Base-by-base conservation (phyloP, 2,888 invertebrate genomes). In the Zootermopsis nevadensis region DNA sequence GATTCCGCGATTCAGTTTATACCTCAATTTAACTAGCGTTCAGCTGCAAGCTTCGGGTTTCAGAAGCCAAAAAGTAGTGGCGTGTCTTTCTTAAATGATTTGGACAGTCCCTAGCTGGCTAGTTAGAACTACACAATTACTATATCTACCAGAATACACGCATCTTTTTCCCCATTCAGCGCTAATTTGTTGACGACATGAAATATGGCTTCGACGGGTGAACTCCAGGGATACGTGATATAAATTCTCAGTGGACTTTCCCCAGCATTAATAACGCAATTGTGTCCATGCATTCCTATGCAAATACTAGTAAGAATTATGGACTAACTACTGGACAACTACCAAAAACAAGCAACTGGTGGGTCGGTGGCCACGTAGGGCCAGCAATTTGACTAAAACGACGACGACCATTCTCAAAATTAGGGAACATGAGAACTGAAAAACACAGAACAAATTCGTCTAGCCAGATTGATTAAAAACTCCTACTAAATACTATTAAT, bases 261-360 rank as follows among this genome's bases (percentile, higher is more conserved):
- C 30, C 33, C 19, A 30, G 33, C 69, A 69, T 69, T 69, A 69
- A 69, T 69, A 69, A 69, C 27, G 33, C 33, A 69, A 69, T 69
- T 69, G 69, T 69, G 33, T n/a, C 22, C 19, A 33, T 15, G 69
- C 69, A 69, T 69, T 69, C 69, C 69, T 69, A 69, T 69, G 69
- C 69, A 69, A 69, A 69, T 69, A 69, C 31, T 33, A 33, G 22
- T 6, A 10, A 19, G 69, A 33, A 69, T 33, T 33, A 33, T 69
- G 69, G 19, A 7, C 31, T 1, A 4, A 19, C 69, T 69, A 24
- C 33, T 24, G 69, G 33, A 33, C 1, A 22, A 31, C 69, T 69
- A 27, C 1, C 2, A 19, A 4, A 69, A n/a, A 12, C 27, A 60
- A n/a, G 60, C 60, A 60, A 60, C 60, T 1, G 6, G 10, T n/a